Evolutionary conservation across 2,113 vertebrate genomes (phyloP).

Genomic region (Hystrix brachyura): DNA sequence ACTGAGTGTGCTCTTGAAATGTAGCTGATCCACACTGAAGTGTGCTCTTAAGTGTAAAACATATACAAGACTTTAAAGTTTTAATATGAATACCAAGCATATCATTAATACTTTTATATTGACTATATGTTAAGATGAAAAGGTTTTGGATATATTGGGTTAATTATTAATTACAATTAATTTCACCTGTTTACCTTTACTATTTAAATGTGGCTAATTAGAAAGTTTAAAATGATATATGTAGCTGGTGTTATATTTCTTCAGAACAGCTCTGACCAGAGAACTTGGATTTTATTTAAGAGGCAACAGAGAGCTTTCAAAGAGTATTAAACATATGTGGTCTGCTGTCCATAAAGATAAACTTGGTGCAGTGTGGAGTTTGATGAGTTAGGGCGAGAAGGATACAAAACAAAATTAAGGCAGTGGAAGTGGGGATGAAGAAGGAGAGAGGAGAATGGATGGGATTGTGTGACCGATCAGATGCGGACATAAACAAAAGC

Average conservation of each 20-base stretch:
- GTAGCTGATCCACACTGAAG: background rate
- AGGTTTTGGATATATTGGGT: background rate
- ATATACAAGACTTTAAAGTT: background rate
- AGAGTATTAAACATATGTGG: background rate
- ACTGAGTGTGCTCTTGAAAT: background rate
- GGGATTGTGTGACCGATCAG: fast-evolving
- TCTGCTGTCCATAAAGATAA: background rate
- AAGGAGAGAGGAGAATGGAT: background rate
- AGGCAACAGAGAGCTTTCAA: background rate
- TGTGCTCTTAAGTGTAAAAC: background rate
- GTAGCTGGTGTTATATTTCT: background rate
- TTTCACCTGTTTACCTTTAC: background rate
- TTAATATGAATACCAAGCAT: background rate
- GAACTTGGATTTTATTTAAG: background rate
- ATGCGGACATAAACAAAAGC: background rate
- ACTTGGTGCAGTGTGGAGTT: background rate
- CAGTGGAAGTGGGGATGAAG: background rate
- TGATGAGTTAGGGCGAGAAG: background rate
- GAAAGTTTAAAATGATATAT: background rate
- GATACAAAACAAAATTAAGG: fast-evolving
- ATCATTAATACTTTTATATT: conserved; percentile 7
- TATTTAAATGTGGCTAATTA: background rate
- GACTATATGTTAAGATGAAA: background rate
- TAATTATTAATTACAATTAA: background rate
- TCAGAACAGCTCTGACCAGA: background rate